A percentile compares a stretch with the other conserved stretches of the same genome.
phyloP scores from a whole-genome alignment of 1,140 invertebrate species.

The Luehdorfia chinensis region DNA sequence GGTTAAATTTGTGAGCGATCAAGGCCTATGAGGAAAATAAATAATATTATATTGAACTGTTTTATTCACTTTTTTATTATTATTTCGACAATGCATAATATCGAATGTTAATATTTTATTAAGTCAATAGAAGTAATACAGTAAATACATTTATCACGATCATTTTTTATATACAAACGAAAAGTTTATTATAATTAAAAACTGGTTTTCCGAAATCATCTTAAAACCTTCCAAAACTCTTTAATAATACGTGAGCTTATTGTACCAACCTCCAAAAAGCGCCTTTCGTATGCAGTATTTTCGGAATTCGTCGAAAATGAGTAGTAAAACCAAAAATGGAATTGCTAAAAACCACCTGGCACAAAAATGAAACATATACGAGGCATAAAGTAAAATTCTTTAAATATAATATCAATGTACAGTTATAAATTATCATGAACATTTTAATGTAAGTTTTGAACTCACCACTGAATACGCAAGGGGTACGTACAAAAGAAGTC shows the following conservation, averaged over 20 bases:
- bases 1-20: slow-evolving; percentile 23
- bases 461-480: slow-evolving; percentile 45
- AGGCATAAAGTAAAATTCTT: slow-evolving; percentile 13
- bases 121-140: too few species aligned
- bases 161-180: too few species aligned
- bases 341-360: slow-evolving; percentile 65
- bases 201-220: too few species aligned
- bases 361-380: too few species aligned
- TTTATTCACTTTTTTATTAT: slow-evolving; percentile 3
- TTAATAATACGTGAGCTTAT: slow-evolving; percentile 54
- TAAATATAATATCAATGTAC: neutral
- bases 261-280: slow-evolving; percentile 52
- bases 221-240: too few species aligned
- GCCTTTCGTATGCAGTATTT: slow-evolving; percentile 57
- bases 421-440: too few species aligned
- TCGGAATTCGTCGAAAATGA: slow-evolving; percentile 58
- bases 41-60: slow-evolving; percentile 32
- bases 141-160: too few species aligned
- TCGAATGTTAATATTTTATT: too few species aligned
- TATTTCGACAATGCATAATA: neutral
- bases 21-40: slow-evolving; percentile 27
- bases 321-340: slow-evolving; percentile 51
- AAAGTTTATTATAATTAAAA: too few species aligned
- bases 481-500: slow-evolving; percentile 57
- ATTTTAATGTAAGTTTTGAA: too few species aligned